Conservation (phyloP, 2,888 invertebrate genomes). For the Drosophila anomalata region DNA sequence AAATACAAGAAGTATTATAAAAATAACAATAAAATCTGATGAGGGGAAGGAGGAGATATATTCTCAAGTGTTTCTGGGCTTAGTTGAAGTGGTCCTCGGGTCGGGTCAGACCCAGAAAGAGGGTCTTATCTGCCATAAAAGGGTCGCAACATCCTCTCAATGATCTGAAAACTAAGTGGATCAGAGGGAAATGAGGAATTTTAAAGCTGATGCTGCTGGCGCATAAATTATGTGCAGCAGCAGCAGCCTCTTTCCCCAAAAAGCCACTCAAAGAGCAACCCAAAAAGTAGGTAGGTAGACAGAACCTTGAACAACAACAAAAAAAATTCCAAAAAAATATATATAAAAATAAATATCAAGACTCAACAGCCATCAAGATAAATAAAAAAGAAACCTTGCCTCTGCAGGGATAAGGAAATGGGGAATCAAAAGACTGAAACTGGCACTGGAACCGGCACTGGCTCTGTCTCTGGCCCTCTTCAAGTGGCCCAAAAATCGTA, state of each 20-base stretch:
- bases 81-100: slow-evolving; percentile 21
- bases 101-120: background rate
- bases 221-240: slow-evolving; percentile 67
- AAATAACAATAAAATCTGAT: slow-evolving; percentile 7
- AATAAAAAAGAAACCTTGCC: background rate
- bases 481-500: slow-evolving; percentile 37
- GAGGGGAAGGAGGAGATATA: slow-evolving; percentile 3
- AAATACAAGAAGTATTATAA: background rate
- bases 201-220: slow-evolving; percentile 29
- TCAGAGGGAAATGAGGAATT: slow-evolving; percentile 21
- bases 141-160: slow-evolving; percentile 19
- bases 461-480: background rate
- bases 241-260: slow-evolving; percentile 33
- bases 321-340: slow-evolving; percentile 4
- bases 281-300: slow-evolving; percentile 57
- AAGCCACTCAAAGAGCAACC: slow-evolving; percentile 15
- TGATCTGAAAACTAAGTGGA: slow-evolving; percentile 30
- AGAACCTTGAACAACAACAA: slow-evolving; percentile 47
- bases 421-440: slow-evolving; percentile 8
- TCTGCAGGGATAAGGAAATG: slow-evolving; percentile 30
- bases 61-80: slow-evolving; percentile 24
- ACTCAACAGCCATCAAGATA: slow-evolving; percentile 16
- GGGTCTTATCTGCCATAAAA: slow-evolving; percentile 20
- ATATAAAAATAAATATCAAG: slow-evolving; percentile 6
- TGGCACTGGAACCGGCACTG: background rate